Conservation (phyloP, 2,888 invertebrate species). For the Prosapia bicincta region DNA sequence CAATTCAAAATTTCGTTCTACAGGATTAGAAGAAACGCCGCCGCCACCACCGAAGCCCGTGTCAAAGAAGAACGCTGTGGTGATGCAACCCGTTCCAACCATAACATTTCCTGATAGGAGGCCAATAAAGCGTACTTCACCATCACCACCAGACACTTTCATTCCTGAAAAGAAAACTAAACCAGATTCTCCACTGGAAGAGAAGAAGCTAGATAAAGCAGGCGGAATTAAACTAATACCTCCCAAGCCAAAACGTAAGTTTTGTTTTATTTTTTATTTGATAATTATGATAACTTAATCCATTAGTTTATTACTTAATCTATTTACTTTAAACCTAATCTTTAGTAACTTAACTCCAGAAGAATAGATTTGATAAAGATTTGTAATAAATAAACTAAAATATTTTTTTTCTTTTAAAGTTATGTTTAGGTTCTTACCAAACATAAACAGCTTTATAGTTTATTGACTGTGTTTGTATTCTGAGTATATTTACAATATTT, state of each 20-base stretch:
- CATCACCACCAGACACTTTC: constrained; percentile 41
- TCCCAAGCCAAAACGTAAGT: constrained; percentile 90
- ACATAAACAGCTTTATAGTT: too few relatives aligned
- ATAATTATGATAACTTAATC: too few relatives aligned
- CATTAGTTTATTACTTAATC: constrained; percentile 6
- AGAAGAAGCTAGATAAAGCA: constrained; percentile 33
- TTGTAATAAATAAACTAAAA: too few relatives aligned
- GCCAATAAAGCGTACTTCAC: constrained; percentile 36
- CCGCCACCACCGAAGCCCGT: constrained; percentile 77
- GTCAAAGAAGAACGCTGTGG: constrained; percentile 56
- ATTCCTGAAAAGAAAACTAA: constrained; percentile 78
- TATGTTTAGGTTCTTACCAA: too few relatives aligned
- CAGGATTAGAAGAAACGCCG: constrained; percentile 82
- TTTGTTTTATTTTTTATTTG: constrained; percentile 41
- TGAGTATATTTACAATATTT: too few relatives aligned
- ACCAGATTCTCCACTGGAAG: constrained; percentile 47
- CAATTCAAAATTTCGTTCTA: constrained; percentile 87
- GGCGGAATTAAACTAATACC: constrained; percentile 70
- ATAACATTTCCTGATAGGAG: constrained; percentile 27
- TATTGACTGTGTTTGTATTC: too few relatives aligned
- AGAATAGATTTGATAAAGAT: not conserved
- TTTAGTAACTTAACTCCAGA: not conserved
- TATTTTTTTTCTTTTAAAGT: too few relatives aligned
- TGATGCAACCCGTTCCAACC: not conserved
- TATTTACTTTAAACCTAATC: not conserved